Conservation (phyloP, 1,140 invertebrate genomes). For the Drosophila guanche region DNA sequence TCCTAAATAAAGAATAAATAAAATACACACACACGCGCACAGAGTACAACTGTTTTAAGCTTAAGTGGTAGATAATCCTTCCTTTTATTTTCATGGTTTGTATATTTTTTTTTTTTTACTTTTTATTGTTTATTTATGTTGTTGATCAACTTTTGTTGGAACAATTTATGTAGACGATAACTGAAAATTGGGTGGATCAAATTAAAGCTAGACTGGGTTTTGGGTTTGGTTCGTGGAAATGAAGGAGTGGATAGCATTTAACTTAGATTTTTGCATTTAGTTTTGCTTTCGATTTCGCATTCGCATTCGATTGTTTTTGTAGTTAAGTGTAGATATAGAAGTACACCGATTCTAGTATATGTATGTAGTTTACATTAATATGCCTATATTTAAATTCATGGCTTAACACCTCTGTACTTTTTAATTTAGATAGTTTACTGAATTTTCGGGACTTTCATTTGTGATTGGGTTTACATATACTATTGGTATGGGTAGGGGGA, state of each 20-base stretch:
- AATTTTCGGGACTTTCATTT: conserved; percentile 3
- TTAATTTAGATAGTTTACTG: conserved; percentile 35
- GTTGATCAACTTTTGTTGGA: conserved; percentile 42
- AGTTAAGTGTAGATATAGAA: conserved; percentile 53
- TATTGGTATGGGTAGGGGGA: neutral
- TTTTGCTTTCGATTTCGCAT: conserved; percentile 35
- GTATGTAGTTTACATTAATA: conserved; percentile 65
- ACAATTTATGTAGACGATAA: conserved; percentile 39
- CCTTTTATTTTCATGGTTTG: conserved; percentile 4
- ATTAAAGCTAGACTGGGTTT: conserved; percentile 1
- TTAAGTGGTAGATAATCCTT: conserved; percentile 43
- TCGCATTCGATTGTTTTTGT: conserved; percentile 19
- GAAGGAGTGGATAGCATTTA: too few species aligned
- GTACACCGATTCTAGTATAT: conserved; percentile 60
- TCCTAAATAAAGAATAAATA: conserved; percentile 58
- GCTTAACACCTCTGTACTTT: conserved; percentile 71
- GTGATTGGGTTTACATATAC: neutral
- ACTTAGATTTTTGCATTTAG: conserved; percentile 11
- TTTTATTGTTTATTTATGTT: conserved; percentile 13
- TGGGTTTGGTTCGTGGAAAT: neutral
- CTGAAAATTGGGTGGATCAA: conserved; percentile 6
- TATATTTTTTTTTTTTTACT: neutral
- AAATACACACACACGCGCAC: conserved; percentile 50
- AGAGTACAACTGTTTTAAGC: conserved; percentile 59
- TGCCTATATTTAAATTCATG: conserved; percentile 77